Base-by-base conservation (phyloP, 2,113 vertebrate species). In the Conger conger region DNA sequence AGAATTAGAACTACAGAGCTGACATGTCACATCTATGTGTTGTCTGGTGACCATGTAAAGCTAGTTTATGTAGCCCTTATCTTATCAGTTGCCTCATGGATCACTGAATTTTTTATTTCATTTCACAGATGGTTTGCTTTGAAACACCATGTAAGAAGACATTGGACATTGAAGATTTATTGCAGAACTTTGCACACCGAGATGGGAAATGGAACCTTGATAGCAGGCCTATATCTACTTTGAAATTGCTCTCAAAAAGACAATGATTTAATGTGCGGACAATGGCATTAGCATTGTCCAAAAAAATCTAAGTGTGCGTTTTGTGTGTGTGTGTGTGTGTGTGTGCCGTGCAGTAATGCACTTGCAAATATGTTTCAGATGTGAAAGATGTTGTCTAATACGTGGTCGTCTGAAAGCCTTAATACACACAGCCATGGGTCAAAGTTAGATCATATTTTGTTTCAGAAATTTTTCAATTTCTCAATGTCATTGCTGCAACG, bases 401-500 rank as follows among this genome's bases (percentile, higher is more conserved):
- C n/a, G 11, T 73, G 11, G 7, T 11, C 15, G 2, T 73, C 33
- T 73, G 68, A 33, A 73, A 7, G 7, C 11, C n/a, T 73, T 33
- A 30, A 73, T n/a, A n/a, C 68, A 30, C n/a, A 73, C 3, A n/a
- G 16, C 68, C 13, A 73, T 33, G 11, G 68, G 27, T 30, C 68
- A 73, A 33, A 11, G 6, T 27, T 33, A 33, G n/a, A n/a, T n/a
- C n/a, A n/a, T n/a, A n/a, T n/a, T n/a, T n/a, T n/a, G n/a, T n/a
- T 50, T 50, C 45, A 13, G 45, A 50, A 50, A 13, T n/a, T n/a
- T n/a, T n/a, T n/a, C n/a, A n/a, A 53, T 13, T 73, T 83, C 42
- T 33, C 73, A 53, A 40, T 83, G 76, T 30, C 45, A 54, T 84
- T 38, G 42, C 68, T 84, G 45, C 79, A 76, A 84, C 79, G 33